These are phyloP conservation scores for Ctenoplectra terminalis DNA, from an alignment of 1,140 invertebrate species.

Conservation along the genomic window DNA sequence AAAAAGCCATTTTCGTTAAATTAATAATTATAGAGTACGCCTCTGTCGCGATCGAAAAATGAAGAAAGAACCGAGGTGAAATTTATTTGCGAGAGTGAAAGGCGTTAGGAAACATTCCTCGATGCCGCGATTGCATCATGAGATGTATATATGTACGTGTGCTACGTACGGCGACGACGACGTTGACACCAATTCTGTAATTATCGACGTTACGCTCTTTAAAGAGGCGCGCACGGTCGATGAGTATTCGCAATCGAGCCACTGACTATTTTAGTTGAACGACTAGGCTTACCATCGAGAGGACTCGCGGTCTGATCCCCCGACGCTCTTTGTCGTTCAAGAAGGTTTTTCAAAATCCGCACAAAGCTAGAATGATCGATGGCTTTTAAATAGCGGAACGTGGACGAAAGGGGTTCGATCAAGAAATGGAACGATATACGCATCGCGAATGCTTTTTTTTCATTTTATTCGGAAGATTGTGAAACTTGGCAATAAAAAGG, in stretches of 20 bases:
- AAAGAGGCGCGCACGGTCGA: background rate
- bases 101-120: constrained; percentile 51
- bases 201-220: constrained; percentile 26
- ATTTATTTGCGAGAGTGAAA: constrained; percentile 79
- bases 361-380: background rate
- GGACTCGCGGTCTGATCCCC: background rate
- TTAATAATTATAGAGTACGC: background rate
- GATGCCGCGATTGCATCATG: constrained; percentile 56
- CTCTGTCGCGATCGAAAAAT: background rate
- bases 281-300: background rate
- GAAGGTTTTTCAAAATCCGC: background rate
- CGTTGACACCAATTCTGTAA: constrained; percentile 42
- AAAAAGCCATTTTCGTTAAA: background rate
- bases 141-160: background rate
- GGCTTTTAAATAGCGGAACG: background rate
- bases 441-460: background rate
- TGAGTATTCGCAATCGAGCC: background rate
- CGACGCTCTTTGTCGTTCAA: background rate
- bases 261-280: background rate
- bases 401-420: background rate
- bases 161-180: background rate
- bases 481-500: background rate
- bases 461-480: no score
- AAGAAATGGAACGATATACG: background rate
- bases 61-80: constrained; percentile 50